phyloP scores from a whole-genome alignment of 2,888 invertebrate species.

The Pheosia tremula region DNA sequence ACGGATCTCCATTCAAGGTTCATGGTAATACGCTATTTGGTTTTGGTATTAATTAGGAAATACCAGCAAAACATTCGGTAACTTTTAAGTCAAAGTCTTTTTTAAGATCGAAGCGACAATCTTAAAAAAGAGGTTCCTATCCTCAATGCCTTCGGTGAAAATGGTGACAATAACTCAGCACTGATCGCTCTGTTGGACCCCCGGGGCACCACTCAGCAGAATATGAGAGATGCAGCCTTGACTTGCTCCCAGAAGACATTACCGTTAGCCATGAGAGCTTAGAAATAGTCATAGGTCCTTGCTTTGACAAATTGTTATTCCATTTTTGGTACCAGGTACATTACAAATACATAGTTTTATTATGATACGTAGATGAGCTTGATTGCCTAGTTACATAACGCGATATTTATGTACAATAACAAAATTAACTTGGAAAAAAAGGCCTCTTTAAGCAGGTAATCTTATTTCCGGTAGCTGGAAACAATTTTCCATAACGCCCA shows the following conservation, averaged over 20 bases:
- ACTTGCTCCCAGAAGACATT: not conserved
- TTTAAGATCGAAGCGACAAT: not conserved
- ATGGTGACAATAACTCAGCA: not conserved
- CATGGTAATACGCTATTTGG: no score
- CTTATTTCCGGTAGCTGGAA: slow-evolving; percentile 7
- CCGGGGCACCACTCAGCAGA: slow-evolving; percentile 23
- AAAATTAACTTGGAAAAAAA: not conserved
- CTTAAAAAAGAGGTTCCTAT: not conserved
- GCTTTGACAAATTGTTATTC: not conserved
- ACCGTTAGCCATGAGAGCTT: not conserved
- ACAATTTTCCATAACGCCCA: slow-evolving; percentile 6
- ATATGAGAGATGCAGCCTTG: slow-evolving; percentile 24
- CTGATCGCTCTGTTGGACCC: not conserved
- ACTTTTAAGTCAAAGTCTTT: no score
- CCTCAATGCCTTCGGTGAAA: not conserved
- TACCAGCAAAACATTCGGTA: no score
- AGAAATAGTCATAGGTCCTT: not conserved
- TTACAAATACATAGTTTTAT: no score
- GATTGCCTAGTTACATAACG: no score
- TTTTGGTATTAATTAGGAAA: no score
- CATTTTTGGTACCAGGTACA: not conserved
- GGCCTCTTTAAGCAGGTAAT: not conserved
- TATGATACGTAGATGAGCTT: no score
- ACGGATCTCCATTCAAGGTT: no score
- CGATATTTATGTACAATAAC: no score